Base-by-base conservation (phyloP, 2,797 vertebrate species). In the Glyptemys insculpta region DNA sequence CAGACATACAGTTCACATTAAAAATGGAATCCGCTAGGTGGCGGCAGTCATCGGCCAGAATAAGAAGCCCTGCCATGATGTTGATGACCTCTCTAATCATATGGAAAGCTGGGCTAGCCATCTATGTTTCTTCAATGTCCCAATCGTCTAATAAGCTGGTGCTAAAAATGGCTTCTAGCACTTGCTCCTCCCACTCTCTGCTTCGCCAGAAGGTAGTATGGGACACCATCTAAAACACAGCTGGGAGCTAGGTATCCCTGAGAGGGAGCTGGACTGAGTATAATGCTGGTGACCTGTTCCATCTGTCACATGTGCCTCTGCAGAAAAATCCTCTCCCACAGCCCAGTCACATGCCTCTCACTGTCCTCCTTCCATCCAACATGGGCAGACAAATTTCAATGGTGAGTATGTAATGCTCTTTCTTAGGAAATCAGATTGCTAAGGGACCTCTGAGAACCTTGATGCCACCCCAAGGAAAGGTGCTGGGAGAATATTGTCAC, bases 351-450 rank as follows among this genome's bases (percentile, higher is more conserved):
- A 11, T 12, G 8, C 29, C 1, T 1, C 3, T n/a, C 87, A 34
- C n/a, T 86, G 91, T 50, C 49, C 49, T 79, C 41, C 27, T 12
- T 65, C 59, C 4, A 1, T 50, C 54, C 47, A 31, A 41, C n/a
- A 62, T 37, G 85, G 85, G 11, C 10, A 23, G 41, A 23, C 25
- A n/a, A 0, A 0, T 93, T 83, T 92, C 81, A 65, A 0, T 0
- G 29, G 2, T 83, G 52, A 62, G 21, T 11, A 3, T 49, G 37
- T 10, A 79, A 80, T 62, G 5, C 8, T 19, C 8, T 19, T 72
- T 3, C 3, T 4, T 56, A 19, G 27, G 11, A 41, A 50, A 83
- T 62, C 8, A 21, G 10, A 25, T 16, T 92, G 3, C 62, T 92
- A 62, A 54, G 44, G 34, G 27, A 47, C 50, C 11, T 78, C 19